Base-by-base conservation (phyloP, 2,888 invertebrate genomes). In the Amiota mariae region DNA sequence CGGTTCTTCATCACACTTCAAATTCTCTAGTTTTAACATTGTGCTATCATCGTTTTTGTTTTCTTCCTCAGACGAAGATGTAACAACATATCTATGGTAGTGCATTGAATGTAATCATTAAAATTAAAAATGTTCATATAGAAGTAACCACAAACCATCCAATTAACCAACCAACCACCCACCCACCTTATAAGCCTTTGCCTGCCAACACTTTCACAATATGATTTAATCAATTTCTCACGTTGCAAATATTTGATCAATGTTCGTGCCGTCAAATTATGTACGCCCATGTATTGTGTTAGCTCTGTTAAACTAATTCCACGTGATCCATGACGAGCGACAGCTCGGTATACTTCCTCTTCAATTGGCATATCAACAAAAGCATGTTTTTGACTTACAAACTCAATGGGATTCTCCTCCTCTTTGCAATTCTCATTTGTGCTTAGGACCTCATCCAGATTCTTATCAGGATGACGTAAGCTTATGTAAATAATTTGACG, bases 381-480 rank as follows among this genome's bases (percentile, higher is more conserved):
- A 36, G 86, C 77, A 66, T 87, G 85, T 1, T 79, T 79, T 2
- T 81, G 77, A 36, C 75, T 80, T 1, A 82, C 75, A 64, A 87
- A 88, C n/a, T 87, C 77, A 59, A 71, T 75, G 77, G 87, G 87
- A 59, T 90, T 91, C n/a, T 90, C 90, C 11, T 90, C 90, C 4
- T 90, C 90, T 4, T 91, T 91, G 48, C 90, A 89, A 66, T 89
- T 90, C 54, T 88, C 89, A 89, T n/a, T 76, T 8, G 10, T 2
- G 36, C 72, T 72, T 48, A 91, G 91, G 67, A 91, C 80, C 73
- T 92, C 91, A 51, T 89, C 85, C 8, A 92, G 86, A 74, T 92
- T 91, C 13, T 92, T 82, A 75, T 91, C 89, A 0, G 92, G 92
- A 88, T 93, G 90, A n/a, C 92, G 88, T 46, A 94, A 87, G 80